Conservation (phyloP, 2,113 vertebrate species). For the Ceuthmochares aereus region DNA sequence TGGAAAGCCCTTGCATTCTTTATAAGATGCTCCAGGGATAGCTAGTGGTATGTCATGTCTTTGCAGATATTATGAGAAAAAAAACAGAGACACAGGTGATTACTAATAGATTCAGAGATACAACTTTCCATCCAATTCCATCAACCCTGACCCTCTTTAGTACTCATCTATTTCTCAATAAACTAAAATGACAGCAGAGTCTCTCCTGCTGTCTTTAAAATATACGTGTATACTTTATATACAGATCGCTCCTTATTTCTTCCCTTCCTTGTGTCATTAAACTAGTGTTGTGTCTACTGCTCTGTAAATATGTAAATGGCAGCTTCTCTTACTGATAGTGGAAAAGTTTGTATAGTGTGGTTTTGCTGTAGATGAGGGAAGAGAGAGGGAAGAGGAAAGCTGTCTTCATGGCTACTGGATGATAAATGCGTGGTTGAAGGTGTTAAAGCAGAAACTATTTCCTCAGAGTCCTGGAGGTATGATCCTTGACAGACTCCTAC, state of each 20-base stretch:
- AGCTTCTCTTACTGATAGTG: constrained; percentile 42
- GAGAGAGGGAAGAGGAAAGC: constrained; percentile 6
- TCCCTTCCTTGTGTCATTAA: constrained; percentile 33
- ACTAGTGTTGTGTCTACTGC: constrained; percentile 54
- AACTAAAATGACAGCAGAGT: constrained; percentile 23
- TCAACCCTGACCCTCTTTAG: background rate
- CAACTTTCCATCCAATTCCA: background rate
- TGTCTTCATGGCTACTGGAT: constrained; percentile 33
- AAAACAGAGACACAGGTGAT: constrained; percentile 5
- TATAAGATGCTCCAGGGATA: background rate
- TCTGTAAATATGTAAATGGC: constrained; percentile 60
- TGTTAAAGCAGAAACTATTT: constrained; percentile 62
- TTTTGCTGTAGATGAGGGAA: background rate
- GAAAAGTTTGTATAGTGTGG: constrained; percentile 25
- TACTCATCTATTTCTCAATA: constrained; percentile 41
- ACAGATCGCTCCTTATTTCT: background rate
- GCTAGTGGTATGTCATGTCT: constrained; percentile 1
- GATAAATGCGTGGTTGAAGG: constrained; percentile 45
- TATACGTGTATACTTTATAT: constrained; percentile 11
- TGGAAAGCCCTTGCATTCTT: constrained; percentile 15
- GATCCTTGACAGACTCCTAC: constrained; percentile 64
- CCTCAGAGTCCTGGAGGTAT: constrained; percentile 35
- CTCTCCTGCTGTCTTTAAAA: constrained; percentile 22
- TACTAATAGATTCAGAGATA: constrained; percentile 33
- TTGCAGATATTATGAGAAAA: background rate